Evolutionary conservation across 2,797 vertebrate genomes (phyloP).

Genomic region (Hirundo rustica): DNA sequence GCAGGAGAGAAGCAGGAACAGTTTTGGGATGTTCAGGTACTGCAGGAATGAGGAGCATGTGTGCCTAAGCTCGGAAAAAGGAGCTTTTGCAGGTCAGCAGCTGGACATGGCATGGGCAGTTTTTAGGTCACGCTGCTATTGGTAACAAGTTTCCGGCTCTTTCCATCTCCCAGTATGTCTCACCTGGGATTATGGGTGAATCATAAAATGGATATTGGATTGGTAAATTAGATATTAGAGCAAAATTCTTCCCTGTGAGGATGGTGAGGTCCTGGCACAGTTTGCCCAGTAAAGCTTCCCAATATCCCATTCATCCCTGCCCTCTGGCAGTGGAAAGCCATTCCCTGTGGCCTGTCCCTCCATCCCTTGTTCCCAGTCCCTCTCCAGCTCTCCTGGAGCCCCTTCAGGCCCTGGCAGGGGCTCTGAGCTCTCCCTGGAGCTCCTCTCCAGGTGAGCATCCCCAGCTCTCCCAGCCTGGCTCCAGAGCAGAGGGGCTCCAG

Average conservation of each 20-base stretch:
- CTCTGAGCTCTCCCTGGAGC: background rate
- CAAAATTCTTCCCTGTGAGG: background rate
- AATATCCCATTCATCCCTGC: accelerated
- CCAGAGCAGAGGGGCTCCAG: background rate
- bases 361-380: background rate
- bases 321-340: background rate
- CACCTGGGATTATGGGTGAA: background rate
- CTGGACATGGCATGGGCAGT: accelerated
- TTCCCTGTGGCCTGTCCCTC: background rate
- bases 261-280: background rate
- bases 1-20: background rate
- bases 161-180: background rate
- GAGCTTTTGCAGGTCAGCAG: background rate
- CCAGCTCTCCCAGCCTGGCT: background rate
- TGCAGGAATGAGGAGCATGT: background rate
- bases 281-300: background rate
- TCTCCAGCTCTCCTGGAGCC: background rate
- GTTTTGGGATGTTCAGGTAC: constrained; percentile 1
- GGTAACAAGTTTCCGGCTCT: background rate
- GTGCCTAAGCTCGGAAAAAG: background rate
- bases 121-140: accelerated
- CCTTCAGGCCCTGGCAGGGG: background rate
- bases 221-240: background rate
- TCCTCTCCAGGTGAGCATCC: background rate
- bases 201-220: background rate